A percentile compares a stretch with the other conserved stretches of the same genome.
phyloP scores from a whole-genome alignment of 2,888 invertebrate genomes.

The Gastrophysa polygoni region DNA sequence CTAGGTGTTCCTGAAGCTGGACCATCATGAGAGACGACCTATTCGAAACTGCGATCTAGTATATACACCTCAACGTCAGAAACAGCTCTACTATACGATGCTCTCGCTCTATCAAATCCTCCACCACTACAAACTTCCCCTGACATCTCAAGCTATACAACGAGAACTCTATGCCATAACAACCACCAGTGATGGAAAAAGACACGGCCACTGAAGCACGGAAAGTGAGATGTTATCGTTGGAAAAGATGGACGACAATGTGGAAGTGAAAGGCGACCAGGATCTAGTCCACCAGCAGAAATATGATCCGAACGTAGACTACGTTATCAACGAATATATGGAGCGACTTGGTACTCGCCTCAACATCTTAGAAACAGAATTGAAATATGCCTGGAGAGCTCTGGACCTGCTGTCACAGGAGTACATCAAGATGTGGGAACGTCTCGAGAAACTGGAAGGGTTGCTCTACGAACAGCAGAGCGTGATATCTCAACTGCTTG shows the following conservation, averaged over 20 bases:
- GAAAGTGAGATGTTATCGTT: slow-evolving; percentile 21
- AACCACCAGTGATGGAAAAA: slow-evolving; percentile 17
- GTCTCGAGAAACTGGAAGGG: slow-evolving; percentile 85
- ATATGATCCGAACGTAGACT: slow-evolving; percentile 64
- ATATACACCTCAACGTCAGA: neutral
- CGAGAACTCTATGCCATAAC: no score
- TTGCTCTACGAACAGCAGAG: slow-evolving; percentile 88
- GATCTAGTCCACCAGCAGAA: slow-evolving; percentile 48
- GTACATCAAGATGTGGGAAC: slow-evolving; percentile 93
- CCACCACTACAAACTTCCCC: neutral
- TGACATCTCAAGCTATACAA: neutral
- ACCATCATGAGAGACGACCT: neutral
- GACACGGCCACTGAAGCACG: neutral
- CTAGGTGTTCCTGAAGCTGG: neutral
- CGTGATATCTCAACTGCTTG: slow-evolving; percentile 85
- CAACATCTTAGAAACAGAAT: slow-evolving; percentile 86
- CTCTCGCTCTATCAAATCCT: neutral
- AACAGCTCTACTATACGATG: neutral
- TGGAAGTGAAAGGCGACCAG: slow-evolving; percentile 43
- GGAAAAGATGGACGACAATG: slow-evolving; percentile 42
- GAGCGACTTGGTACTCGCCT: slow-evolving; percentile 86
- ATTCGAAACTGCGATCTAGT: neutral
- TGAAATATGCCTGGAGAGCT: slow-evolving; percentile 92
- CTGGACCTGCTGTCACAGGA: slow-evolving; percentile 89
- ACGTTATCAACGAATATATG: slow-evolving; percentile 89